Evolutionary conservation across 2,888 invertebrate species (phyloP).

Genomic region (Trypoxylon attenuatum): DNA sequence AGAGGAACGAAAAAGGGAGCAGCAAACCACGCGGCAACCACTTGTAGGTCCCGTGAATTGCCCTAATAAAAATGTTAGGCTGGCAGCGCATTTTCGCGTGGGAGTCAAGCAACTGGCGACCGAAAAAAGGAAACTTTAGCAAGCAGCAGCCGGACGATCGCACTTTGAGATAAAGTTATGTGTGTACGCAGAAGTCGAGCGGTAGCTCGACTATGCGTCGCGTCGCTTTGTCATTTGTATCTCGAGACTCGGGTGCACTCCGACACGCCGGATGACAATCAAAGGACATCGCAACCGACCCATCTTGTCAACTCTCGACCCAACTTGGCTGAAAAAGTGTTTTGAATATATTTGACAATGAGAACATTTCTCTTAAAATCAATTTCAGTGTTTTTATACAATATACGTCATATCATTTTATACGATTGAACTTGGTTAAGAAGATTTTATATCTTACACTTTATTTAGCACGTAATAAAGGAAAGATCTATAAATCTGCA

Average conservation of each 20-base stretch:
- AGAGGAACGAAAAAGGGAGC: slow-evolving; percentile 22
- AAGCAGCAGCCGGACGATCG: slow-evolving; percentile 49
- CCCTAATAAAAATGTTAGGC: slow-evolving; percentile 72
- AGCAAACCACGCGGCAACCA: slow-evolving; percentile 48
- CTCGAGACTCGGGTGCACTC: slow-evolving; percentile 57
- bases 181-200: too few relatives aligned
- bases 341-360: too few relatives aligned
- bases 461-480: too few relatives aligned
- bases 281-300: slow-evolving; percentile 36
- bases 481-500: too few relatives aligned
- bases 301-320: too few relatives aligned
- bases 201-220: slow-evolving; percentile 57
- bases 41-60: slow-evolving; percentile 67
- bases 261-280: slow-evolving; percentile 57
- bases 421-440: too few relatives aligned
- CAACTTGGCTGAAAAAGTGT: too few relatives aligned
- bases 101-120: slow-evolving; percentile 40
- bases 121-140: slow-evolving; percentile 32
- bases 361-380: too few relatives aligned
- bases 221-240: slow-evolving; percentile 69
- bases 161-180: slow-evolving; percentile 57
- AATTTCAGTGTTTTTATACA: too few relatives aligned
- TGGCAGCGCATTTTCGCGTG: slow-evolving; percentile 52
- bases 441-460: too few relatives aligned
- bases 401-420: too few relatives aligned